These are phyloP conservation scores for Catagonus wagneri DNA, from an alignment of 2,113 vertebrate species.

Conservation along the genomic window DNA sequence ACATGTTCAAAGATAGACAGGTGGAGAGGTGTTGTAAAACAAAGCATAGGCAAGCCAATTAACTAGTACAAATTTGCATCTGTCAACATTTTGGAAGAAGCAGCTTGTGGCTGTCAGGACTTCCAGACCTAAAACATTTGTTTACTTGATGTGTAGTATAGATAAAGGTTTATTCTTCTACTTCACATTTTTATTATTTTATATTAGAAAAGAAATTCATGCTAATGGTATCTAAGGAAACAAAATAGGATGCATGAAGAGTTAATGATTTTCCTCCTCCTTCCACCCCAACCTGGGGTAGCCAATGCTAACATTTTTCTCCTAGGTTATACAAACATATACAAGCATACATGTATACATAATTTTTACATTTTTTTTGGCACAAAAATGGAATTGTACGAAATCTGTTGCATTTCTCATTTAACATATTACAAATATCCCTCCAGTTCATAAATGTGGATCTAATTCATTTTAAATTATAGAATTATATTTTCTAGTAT, in stretches of 20 bases:
- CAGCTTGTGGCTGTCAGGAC: neutral
- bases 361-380: neutral
- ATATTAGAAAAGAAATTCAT: constrained; percentile 22
- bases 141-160: constrained; percentile 8
- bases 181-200: neutral
- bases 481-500: neutral
- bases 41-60: neutral
- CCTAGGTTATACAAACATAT: neutral
- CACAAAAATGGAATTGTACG: neutral
- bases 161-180: neutral
- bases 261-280: neutral
- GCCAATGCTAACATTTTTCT: neutral
- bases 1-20: constrained; percentile 12
- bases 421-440: neutral
- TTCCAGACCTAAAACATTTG: neutral
- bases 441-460: neutral
- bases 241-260: neutral
- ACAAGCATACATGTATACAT: neutral
- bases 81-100: neutral
- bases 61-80: neutral
- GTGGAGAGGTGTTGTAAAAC: constrained; percentile 31
- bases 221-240: neutral
- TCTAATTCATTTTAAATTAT: constrained; percentile 26
- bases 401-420: neutral
- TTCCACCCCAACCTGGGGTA: neutral